Base-by-base conservation (phyloP, 2,113 vertebrate species). In the Oncorhynchus kisutch region DNA sequence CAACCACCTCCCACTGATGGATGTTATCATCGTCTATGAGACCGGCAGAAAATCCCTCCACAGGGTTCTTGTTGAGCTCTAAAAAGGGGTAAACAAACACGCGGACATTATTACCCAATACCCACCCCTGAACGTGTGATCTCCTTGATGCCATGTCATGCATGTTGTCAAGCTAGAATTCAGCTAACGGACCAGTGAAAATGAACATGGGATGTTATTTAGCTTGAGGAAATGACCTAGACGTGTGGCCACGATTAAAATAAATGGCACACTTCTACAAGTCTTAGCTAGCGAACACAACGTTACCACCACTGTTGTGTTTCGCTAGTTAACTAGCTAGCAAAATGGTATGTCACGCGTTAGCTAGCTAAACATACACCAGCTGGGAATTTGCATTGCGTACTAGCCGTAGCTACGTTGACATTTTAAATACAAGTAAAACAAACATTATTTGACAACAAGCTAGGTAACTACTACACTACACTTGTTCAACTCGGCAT, bases 31-130 rank as follows among this genome's bases (percentile, higher is more conserved):
- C 93, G 51, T 94, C 93, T 4, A 94, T 91, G 1, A 94, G 88
- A 45, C 92, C 93, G 2, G 93, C 94, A 72, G 94, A 95, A 76
- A 95, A 94, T 8, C 92, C 94, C 69, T 94, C 92, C 75, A 93
- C 92, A 20, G 94, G 94, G 84, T 94, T 94, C 83, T 93, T 93
- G 85, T 94, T 93, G 59, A 94, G 88, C 83, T 95, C 92, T 94
- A 57, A 62, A 62, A 68, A 20, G 27, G 27, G 18, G 4, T 31
- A 22, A 62, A 7, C 54, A n/a, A 62, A 62, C 20, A 11, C 59
- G 20, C 59, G 22, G n/a, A 62, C 18, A 22, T 54, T 14, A 57
- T 57, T 62, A 24, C 20, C n/a, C 59, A 62, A 62, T 54, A 54
- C 16, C 16, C 51, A 54, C 16, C 51, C 51, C 51, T 54, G 49